Evolutionary conservation across 2,113 vertebrate species (phyloP), one percentile per base, ranked within the genome.

Genomic region (Sturnira hondurensis): DNA sequence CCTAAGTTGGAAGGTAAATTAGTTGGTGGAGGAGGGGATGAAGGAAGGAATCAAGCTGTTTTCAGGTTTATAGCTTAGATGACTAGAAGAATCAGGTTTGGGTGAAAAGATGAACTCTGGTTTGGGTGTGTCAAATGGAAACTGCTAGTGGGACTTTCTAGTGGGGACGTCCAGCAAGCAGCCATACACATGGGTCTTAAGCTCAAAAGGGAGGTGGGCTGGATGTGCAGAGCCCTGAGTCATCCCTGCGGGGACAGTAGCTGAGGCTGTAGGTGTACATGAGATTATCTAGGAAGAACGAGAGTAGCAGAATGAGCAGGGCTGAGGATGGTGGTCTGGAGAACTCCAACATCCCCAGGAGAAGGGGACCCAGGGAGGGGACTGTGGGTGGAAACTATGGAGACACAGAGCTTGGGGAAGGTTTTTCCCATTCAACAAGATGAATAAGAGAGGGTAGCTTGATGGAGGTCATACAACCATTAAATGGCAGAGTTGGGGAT

Each of bases 1-100:
- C 88, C 61, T 85, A 88, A 94, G 91, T 94, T 56, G 89, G 61
- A 95, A 96, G 86, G 70, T 56, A 82, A 93, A n/a, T 89, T 50
- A 47, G 85, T 78, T 78, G 80, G 45, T 26, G 86, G 74, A 68
- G 70, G 63, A 70, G 45, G 88, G 63, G 11, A 22, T 47, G 70
- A 50, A 82, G 81, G 84, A 85, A 89, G 73, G 67, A 65, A 31
- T 80, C 56, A 89, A 84, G 86, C 22, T 87, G 92, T 38, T 93
- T 56, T 36, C 13, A 95, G 96, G 36, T 76, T 92, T 76, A 68
- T 16, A 73, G 50, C 58, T 50, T 70, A 84, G 81, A 80, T 77
- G 58, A 84, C 26, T 67, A 16, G 65, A 70, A 68, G 71, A 20
- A 47, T 80, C 52, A 77, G 50, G 8, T 74, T 58, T 5, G 50